Evolutionary conservation across 2,888 invertebrate species (phyloP).

Genomic region (Idaea biselata): DNA sequence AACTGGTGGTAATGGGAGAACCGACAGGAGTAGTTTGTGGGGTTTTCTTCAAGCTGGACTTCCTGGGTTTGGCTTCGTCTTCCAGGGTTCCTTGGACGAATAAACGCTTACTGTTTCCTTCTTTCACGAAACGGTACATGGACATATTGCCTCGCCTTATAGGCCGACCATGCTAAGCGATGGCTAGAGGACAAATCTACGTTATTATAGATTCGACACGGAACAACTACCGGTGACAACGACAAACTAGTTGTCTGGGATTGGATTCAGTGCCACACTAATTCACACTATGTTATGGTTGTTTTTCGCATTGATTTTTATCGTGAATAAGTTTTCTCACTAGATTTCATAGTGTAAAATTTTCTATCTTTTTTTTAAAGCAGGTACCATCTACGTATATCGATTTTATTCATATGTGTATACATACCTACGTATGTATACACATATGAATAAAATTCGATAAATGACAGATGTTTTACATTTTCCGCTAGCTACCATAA

Average conservation of each 20-base stretch:
- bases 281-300: background rate
- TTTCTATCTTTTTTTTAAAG: too few species aligned
- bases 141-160: constrained; percentile 75
- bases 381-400: too few species aligned
- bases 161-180: constrained; percentile 60
- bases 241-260: background rate
- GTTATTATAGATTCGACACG: constrained; percentile 65
- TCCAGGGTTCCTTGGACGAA: constrained; percentile 88
- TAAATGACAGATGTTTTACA: background rate
- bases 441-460: background rate
- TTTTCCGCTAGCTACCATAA: background rate
- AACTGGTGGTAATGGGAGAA: constrained; percentile 83
- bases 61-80: constrained; percentile 78
- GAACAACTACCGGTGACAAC: constrained; percentile 40
- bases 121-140: constrained; percentile 91
- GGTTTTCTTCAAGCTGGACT: constrained; percentile 76
- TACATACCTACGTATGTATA: too few species aligned
- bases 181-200: constrained; percentile 49
- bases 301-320: background rate
- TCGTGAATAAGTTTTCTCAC: too few species aligned
- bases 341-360: too few species aligned
- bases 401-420: too few species aligned
- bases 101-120: constrained; percentile 83
- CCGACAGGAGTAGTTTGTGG: constrained; percentile 68
- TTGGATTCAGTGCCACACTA: background rate